A percentile compares a stretch with the other conserved stretches of the same genome.
phyloP scores from a whole-genome alignment of 2,888 invertebrate genomes.

The Chorisops tibialis region DNA sequence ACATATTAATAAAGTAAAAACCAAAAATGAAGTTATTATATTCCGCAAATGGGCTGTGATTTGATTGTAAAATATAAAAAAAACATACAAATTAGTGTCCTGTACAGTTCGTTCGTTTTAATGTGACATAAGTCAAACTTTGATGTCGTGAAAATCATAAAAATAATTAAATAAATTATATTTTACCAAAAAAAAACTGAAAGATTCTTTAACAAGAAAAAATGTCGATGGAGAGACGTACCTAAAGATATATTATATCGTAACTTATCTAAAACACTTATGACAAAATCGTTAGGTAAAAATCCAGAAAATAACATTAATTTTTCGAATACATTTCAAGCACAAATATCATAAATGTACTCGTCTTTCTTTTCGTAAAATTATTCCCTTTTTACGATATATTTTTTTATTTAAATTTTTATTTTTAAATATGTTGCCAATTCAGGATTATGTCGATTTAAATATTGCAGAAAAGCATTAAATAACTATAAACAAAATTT shows the following conservation, averaged over 20 bases:
- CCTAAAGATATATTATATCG: neutral
- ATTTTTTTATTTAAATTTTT: neutral
- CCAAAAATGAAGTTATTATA: conserved; percentile 31
- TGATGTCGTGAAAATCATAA: conserved; percentile 37
- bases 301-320: neutral
- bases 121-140: conserved; percentile 33
- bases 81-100: conserved; percentile 37
- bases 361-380: neutral
- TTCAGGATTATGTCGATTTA: conserved; percentile 12
- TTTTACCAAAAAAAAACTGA: conserved; percentile 30
- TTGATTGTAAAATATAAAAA: conserved; percentile 39
- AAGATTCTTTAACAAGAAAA: conserved; percentile 21
- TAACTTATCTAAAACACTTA: neutral
- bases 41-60: conserved; percentile 44
- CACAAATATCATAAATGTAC: neutral
- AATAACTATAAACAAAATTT: too few species aligned
- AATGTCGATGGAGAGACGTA: neutral
- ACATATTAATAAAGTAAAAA: neutral
- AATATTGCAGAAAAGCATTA: too few species aligned
- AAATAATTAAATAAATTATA: conserved; percentile 29
- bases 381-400: neutral
- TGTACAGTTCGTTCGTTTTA: conserved; percentile 38
- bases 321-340: neutral
- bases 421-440: conserved; percentile 23
- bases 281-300: too few species aligned